phyloP scores from a whole-genome alignment of 2,888 invertebrate species.

The Anthrax anthrax region DNA sequence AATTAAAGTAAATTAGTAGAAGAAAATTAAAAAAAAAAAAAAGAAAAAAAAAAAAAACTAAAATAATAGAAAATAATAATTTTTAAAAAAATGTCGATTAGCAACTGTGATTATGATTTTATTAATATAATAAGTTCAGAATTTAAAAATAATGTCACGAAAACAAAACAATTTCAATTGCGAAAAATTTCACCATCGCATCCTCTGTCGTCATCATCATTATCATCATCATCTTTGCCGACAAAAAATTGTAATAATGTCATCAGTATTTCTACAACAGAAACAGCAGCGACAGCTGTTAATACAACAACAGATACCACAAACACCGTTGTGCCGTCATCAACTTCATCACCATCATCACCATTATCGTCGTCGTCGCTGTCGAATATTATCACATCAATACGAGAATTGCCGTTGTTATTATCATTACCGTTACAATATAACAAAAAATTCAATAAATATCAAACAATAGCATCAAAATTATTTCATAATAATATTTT shows the following conservation, averaged over 20 bases:
- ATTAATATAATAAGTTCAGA: not conserved
- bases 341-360: too few species aligned
- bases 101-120: not conserved
- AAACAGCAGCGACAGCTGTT: not conserved
- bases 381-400: not conserved
- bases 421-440: not conserved
- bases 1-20: too few species aligned
- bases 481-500: conserved; percentile 12
- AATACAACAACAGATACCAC: too few species aligned
- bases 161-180: not conserved
- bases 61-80: too few species aligned
- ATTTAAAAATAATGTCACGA: not conserved
- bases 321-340: too few species aligned
- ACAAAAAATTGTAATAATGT: not conserved
- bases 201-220: not conserved
- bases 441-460: too few species aligned
- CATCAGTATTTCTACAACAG: not conserved
- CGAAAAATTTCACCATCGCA: not conserved
- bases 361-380: not conserved
- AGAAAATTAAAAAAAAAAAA: not conserved
- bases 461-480: conserved; percentile 1
- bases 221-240: not conserved
- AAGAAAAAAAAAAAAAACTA: not conserved
- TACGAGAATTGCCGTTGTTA: too few species aligned
- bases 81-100: not conserved